phyloP scores from a whole-genome alignment of 1,140 invertebrate species.

The Neoseiulus cucumeris region DNA sequence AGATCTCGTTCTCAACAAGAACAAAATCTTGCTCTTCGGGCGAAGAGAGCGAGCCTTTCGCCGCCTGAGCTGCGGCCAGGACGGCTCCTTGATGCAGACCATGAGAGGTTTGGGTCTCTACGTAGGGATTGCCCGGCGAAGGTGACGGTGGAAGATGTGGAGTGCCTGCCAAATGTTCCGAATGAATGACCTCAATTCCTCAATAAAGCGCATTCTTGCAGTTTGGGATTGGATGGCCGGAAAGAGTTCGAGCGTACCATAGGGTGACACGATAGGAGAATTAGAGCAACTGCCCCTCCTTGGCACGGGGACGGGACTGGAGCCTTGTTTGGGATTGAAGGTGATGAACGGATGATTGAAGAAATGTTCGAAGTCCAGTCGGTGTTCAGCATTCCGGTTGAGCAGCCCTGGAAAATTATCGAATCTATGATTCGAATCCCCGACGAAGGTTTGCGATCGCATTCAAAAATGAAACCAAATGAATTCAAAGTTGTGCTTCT shows the following conservation, averaged over 20 bases:
- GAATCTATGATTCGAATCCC: not conserved
- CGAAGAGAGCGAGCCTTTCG: not conserved
- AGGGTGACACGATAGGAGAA: not conserved
- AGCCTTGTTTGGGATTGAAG: not conserved
- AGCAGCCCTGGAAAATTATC: conserved; percentile 37
- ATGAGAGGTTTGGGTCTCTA: not conserved
- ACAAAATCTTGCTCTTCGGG: conserved; percentile 5
- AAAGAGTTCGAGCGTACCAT: not conserved
- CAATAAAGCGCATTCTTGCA: too few relatives aligned
- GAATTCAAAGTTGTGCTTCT: too few relatives aligned
- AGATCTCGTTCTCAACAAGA: not conserved
- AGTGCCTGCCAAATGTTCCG: too few relatives aligned
- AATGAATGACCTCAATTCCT: too few relatives aligned
- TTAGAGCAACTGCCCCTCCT: not conserved
- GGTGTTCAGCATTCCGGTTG: conserved; percentile 73
- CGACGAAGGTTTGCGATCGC: too few relatives aligned
- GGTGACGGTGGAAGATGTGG: conserved; percentile 1
- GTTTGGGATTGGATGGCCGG: too few relatives aligned
- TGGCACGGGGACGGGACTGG: not conserved
- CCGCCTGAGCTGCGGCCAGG: not conserved
- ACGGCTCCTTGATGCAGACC: not conserved
- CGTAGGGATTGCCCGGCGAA: not conserved
- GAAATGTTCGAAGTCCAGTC: conserved; percentile 87
- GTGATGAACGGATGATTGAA: conserved; percentile 73
- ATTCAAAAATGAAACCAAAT: too few relatives aligned